Percentiles rank a stretch among this genome's conserved stretches.
Conservation (phyloP, 2,888 invertebrate genomes). For the Dioctria linearis region DNA sequence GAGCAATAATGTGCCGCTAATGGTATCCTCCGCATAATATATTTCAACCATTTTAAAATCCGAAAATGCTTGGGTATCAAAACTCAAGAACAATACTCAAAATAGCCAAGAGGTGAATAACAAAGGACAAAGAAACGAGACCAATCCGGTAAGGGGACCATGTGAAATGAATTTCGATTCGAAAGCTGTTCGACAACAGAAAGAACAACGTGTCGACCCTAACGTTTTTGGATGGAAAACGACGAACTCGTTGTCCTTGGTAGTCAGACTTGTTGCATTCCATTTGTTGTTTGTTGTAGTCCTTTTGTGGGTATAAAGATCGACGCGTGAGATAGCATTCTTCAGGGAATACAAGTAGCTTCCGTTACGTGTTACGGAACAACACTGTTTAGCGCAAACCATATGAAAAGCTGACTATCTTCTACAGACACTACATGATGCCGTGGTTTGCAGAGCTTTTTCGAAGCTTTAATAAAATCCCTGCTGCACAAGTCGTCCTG, state of each 20-base stretch:
- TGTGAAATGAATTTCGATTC: too few species aligned
- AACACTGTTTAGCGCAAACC: constrained; percentile 21
- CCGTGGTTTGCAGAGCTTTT: not conserved
- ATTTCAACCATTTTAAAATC: too few species aligned
- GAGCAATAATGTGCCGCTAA: too few species aligned
- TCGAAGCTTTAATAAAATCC: constrained; percentile 3
- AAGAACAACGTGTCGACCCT: not conserved
- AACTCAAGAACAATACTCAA: too few species aligned
- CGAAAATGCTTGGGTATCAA: too few species aligned
- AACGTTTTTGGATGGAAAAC: not conserved
- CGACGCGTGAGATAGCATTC: not conserved
- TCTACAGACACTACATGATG: not conserved
- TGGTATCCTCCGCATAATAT: too few species aligned
- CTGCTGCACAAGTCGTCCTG: constrained; percentile 45
- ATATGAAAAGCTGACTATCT: constrained; percentile 16
- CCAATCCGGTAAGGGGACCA: too few species aligned
- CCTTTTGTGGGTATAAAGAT: not conserved
- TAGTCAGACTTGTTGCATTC: constrained; percentile 19
- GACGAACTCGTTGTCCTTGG: constrained; percentile 22
- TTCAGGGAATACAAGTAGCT: not conserved
- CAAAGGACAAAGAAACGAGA: too few species aligned
- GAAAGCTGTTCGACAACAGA: not conserved
- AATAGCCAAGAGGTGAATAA: too few species aligned
- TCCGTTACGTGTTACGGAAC: constrained; percentile 23
- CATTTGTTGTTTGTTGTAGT: not conserved